Conservation (phyloP, 2,888 invertebrate genomes). For the Isotomurus palustris region DNA sequence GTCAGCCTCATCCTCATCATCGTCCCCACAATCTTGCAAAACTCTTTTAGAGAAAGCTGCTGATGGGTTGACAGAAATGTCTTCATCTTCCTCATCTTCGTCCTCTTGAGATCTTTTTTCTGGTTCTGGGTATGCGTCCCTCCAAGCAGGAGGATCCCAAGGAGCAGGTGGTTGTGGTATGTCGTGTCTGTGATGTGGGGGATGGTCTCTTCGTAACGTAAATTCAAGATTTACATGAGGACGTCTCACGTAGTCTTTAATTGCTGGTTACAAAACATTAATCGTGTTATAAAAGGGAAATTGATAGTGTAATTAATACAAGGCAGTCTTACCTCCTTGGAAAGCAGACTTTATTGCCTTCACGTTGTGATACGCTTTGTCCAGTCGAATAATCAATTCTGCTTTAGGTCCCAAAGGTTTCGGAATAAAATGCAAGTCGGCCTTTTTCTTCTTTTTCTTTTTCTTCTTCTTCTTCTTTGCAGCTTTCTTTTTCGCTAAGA, state of each 20-base stretch:
- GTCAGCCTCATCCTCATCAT: neutral
- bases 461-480: conserved; percentile 19
- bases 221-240: conserved; percentile 34
- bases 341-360: conserved; percentile 23
- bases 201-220: conserved; percentile 14
- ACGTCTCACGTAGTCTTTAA: conserved; percentile 31
- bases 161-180: neutral
- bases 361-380: conserved; percentile 35
- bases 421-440: conserved; percentile 8
- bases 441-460: conserved; percentile 20
- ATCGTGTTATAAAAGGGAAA: conserved; percentile 2
- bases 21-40: neutral
- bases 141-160: neutral
- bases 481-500: conserved; percentile 14
- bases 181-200: conserved; percentile 18
- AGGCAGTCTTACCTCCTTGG: conserved; percentile 29
- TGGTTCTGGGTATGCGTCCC: neutral
- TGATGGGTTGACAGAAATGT: too few species aligned
- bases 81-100: conserved; percentile 25
- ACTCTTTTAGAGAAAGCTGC: neutral
- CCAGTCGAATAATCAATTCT: conserved; percentile 31
- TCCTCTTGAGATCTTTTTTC: conserved; percentile 7
- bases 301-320: neutral
- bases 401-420: conserved; percentile 21
- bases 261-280: conserved; percentile 26